Evolutionary conservation across 1,140 invertebrate species (phyloP), one percentile per base, ranked within the genome.

Genomic region (Drosophila bocki): DNA sequence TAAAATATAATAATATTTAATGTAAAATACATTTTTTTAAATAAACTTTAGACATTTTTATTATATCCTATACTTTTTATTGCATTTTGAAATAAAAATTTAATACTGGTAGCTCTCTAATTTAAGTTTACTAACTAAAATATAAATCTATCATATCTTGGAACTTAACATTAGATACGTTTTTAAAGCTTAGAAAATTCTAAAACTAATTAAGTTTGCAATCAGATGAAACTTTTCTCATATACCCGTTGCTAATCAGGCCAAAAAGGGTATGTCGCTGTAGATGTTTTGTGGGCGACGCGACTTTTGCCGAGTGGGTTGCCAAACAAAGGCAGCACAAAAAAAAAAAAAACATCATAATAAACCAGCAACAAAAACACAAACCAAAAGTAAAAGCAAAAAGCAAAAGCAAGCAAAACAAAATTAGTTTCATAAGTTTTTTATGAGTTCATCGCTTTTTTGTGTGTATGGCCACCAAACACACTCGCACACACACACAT

Each of bases 341-440:
- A 41, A 56, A 62, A 53, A 37, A 56, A 67, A 41, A 56, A 57
- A 72, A 62, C 17, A 47, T 22, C 19, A 74, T 41, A 63, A 60
- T 64, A 59, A 37, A 56, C 15, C 19, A 77, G 44, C 56, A 82
- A 75, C 35, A 69, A 60, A 56, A 85, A 42, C 50, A 65, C 58
- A 67, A 74, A 80, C 69, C 65, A 79, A 82, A 87, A 82, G 82
- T 83, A 86, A 86, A 86, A 72, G 70, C 83, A 87, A 82, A 78
- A 82, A 82, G 76, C 83, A 88, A 88, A 88, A 70, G 62, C 84
- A 88, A 87, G 84, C 84, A 88, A 88, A 88, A 88, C 85, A 84
- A 88, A 88, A 88, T 88, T 88, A 88, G 85, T 88, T 88, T 90
- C 85, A 88, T 88, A 88, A 88, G 85, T 88, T 88, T 88, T 88